A percentile compares a stretch with the other conserved stretches of the same genome.
Evolutionary conservation across 2,113 vertebrate species (phyloP).

Genomic region (Aldabrachelys gigantea): DNA sequence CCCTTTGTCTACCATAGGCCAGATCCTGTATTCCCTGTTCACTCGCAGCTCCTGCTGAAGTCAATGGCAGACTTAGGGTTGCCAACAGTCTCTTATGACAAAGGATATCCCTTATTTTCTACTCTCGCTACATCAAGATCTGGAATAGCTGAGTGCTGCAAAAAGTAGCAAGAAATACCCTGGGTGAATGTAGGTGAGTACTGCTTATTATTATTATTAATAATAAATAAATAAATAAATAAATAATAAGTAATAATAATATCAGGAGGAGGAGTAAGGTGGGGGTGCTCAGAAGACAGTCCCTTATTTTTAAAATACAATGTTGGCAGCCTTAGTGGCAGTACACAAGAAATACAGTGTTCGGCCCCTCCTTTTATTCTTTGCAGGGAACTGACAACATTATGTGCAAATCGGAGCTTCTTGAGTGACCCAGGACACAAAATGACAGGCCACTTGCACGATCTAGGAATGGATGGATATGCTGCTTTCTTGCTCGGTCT

Average conservation of each 20-base stretch:
- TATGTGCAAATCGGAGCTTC: background rate
- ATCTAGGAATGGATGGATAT: background rate
- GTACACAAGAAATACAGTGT: background rate
- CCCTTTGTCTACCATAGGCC: background rate
- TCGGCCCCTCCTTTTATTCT: background rate
- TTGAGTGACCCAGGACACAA: background rate
- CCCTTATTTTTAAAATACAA: too few relatives aligned
- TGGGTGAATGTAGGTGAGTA: too few relatives aligned
- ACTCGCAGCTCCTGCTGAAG: background rate
- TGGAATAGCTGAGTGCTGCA: background rate
- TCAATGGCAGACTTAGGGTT: background rate
- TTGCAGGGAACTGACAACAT: background rate
- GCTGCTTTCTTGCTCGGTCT: conserved; percentile 1
- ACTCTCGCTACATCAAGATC: too few relatives aligned
- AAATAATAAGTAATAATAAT: too few relatives aligned
- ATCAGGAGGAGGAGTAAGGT: too few relatives aligned
- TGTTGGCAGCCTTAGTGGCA: too few relatives aligned
- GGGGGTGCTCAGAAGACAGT: too few relatives aligned
- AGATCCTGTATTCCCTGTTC: background rate
- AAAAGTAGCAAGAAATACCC: too few relatives aligned
- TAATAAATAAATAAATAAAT: too few relatives aligned
- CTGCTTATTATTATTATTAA: too few relatives aligned
- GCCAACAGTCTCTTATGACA: too few relatives aligned
- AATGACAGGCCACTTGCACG: background rate
- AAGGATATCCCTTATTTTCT: too few relatives aligned